A percentile compares a stretch with the other conserved stretches of the same genome.
These are phyloP conservation scores for Zingel zingel DNA, from an alignment of 2,113 vertebrate genomes.

Conservation along the genomic window DNA sequence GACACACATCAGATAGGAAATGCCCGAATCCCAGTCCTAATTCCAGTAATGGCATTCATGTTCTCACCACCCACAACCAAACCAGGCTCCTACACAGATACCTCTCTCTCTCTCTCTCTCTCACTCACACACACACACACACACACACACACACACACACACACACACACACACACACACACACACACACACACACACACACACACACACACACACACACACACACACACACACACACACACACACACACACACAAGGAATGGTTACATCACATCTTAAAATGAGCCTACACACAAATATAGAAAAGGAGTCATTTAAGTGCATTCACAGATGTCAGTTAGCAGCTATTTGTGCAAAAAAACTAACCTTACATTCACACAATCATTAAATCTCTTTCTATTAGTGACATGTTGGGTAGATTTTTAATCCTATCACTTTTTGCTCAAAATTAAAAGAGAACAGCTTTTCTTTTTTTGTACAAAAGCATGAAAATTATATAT, in stretches of 20 bases:
- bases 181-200: no score
- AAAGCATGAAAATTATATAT: neutral
- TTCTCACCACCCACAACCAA: constrained; percentile 39
- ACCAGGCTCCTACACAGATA: constrained; percentile 12
- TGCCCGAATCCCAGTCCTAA: constrained; percentile 32
- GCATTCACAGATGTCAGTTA: constrained; percentile 1
- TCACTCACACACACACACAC: no score
- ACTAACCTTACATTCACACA: constrained; percentile 2
- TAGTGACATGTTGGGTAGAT: neutral
- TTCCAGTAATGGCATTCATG: constrained; percentile 39
- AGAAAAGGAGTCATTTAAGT: constrained; percentile 44
- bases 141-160: no score
- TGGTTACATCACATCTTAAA: constrained; percentile 55
- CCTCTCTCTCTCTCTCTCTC: no score
- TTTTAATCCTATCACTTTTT: neutral
- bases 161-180: neutral
- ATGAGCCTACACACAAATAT: constrained; percentile 37
- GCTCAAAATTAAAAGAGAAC: neutral
- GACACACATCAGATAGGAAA: constrained; percentile 36
- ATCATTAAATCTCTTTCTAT: neutral
- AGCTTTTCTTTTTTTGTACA: no score
- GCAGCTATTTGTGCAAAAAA: neutral
- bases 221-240: no score
- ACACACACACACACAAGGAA: neutral
- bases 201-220: no score